phyloP scores from a whole-genome alignment of 2,888 invertebrate species.

The Lepidonotus clava region DNA sequence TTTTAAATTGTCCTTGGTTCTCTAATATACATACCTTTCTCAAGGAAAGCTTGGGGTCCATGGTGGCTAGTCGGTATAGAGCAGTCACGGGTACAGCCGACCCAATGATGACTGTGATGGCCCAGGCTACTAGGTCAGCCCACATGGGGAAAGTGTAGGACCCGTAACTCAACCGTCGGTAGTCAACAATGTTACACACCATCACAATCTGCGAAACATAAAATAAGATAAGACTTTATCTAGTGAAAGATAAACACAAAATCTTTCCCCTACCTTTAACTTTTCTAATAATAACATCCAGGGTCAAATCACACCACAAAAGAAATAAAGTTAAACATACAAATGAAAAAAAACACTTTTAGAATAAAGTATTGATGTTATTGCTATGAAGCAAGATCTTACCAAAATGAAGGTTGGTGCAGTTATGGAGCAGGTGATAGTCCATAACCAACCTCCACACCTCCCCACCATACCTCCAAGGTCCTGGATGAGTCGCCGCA shows the following conservation, averaged over 20 bases:
- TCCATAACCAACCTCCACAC: not conserved
- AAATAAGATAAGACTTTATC: too few species aligned
- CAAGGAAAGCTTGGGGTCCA: not conserved
- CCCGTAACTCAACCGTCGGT: not conserved
- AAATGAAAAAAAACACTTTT: too few species aligned
- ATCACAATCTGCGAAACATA: conserved; percentile 27
- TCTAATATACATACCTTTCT: conserved; percentile 15
- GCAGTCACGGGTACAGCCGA: conserved; percentile 7
- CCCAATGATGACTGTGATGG: not conserved
- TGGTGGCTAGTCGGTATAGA: not conserved
- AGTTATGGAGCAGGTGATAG: not conserved
- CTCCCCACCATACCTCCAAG: not conserved
- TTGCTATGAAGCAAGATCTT: not conserved
- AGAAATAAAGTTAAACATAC: too few species aligned
- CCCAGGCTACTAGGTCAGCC: conserved; percentile 1
- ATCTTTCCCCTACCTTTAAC: too few species aligned
- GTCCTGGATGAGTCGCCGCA: not conserved
- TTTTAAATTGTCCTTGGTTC: too few species aligned
- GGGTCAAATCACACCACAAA: too few species aligned
- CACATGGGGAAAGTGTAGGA: conserved; percentile 32
- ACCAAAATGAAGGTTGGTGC: not conserved
- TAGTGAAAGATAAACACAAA: too few species aligned
- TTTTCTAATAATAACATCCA: too few species aligned
- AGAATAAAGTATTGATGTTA: too few species aligned
- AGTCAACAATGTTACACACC: not conserved